phyloP scores from a whole-genome alignment of 2,888 invertebrate species.

The Spialia ferax region DNA sequence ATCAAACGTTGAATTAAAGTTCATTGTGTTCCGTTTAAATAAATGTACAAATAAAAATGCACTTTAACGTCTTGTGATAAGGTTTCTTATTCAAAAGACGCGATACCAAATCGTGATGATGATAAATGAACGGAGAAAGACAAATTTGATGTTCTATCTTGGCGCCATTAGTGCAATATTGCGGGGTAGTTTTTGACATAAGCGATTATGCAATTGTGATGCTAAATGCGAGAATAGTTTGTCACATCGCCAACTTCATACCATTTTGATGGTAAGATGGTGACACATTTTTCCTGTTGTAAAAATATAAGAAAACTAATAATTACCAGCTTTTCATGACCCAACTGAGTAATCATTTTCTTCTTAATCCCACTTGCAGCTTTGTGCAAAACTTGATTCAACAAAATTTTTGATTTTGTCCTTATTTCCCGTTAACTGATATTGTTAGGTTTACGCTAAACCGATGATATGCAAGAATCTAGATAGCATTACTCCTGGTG shows the following conservation, averaged over 20 bases:
- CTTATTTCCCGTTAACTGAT: too few species aligned
- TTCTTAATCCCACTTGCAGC: too few species aligned
- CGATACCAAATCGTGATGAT: slow-evolving; percentile 46
- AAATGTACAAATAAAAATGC: slow-evolving; percentile 5
- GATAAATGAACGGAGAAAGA: slow-evolving; percentile 69
- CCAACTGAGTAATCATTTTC: too few species aligned
- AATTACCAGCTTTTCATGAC: too few species aligned
- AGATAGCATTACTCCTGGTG: too few species aligned
- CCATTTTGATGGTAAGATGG: not conserved
- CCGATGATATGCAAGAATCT: too few species aligned
- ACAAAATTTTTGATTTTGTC: too few species aligned
- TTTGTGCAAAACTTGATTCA: too few species aligned
- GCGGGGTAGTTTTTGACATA: slow-evolving; percentile 36
- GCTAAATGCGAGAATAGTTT: slow-evolving; percentile 16
- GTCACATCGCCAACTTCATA: not conserved
- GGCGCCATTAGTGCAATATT: slow-evolving; percentile 39
- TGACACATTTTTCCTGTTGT: too few species aligned
- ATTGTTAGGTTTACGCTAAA: too few species aligned
- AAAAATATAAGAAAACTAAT: too few species aligned
- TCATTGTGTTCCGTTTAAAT: slow-evolving; percentile 8
- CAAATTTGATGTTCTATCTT: slow-evolving; percentile 70
- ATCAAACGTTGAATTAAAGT: slow-evolving; percentile 34
- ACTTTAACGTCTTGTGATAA: slow-evolving; percentile 7
- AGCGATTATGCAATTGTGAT: slow-evolving; percentile 34
- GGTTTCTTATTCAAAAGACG: slow-evolving; percentile 10